Base-by-base conservation (phyloP, 2,888 invertebrate species). In the Cephus rjabovi region DNA sequence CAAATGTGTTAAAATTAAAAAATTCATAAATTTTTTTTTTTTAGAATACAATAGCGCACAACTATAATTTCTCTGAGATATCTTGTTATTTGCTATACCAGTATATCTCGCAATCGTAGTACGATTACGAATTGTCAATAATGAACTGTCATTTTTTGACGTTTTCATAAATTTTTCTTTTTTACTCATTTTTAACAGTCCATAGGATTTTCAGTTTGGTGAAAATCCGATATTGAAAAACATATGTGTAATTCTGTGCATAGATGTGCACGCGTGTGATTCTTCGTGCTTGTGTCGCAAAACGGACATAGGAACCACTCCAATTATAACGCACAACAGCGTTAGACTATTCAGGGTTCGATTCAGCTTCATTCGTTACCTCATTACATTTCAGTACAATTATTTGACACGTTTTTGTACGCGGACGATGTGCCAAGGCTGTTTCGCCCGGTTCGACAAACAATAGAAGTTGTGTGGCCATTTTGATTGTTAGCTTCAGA, bases 311-410 rank as follows among this genome's bases (percentile, higher is more conserved):
- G 71, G 71, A 71, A 71, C 31, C 23, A 71, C 71, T 71, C 71
- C 34, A 71, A 71, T 71, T 71, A 71, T 31, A 71, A 34, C 71
- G 71, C 11, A 71, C 71, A 71, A 33, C 71, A 56, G 56, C 9
- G 30, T 31, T 3, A 15, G 33, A 71, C 71, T 56, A 56, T 56
- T 56, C 23, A 56, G 23, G 23, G 56, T 56, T 56, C 56, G 56
- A 71, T 34, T 71, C 71, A 34, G 15, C 71, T 31, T 71, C 31
- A 71, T 71, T 71, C 31, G 12, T 71, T 71, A 71, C 15, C 23
- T 71, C 71, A 23, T 71, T 71, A 31, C 71, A 34, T 71, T 71
- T 71, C 71, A 71, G 31, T 34, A 34, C 31, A 34, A 71, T 71
- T 71, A 71, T 71, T 71, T 56, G 9, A 56, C 23, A 56, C 56